Conservation (phyloP, 2,888 invertebrate genomes). For the Neoitamus cyanurus region DNA sequence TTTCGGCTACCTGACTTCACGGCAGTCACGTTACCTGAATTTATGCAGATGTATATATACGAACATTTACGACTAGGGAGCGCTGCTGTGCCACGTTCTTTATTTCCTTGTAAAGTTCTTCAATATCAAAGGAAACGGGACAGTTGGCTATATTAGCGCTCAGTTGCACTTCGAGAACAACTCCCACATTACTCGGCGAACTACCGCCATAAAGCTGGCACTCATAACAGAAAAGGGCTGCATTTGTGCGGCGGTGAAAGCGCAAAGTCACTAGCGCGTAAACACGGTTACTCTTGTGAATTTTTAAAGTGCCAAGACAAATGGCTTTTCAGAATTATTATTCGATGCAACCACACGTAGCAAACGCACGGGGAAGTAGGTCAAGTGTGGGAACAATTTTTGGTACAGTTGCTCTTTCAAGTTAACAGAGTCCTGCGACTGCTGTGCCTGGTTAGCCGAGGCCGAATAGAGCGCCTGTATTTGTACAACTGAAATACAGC, state of each 20-base stretch:
- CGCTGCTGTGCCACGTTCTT: background rate
- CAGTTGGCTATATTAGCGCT: background rate
- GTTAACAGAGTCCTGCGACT: background rate
- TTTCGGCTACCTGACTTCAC: slow-evolving; percentile 4
- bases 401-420: background rate
- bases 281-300: background rate
- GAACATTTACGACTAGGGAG: slow-evolving; percentile 40
- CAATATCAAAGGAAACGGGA: background rate
- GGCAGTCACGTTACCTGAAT: slow-evolving; percentile 48
- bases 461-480: background rate
- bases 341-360: background rate
- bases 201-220: background rate
- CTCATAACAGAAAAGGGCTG: background rate
- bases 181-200: background rate
- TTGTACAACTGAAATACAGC: background rate
- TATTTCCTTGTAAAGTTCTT: background rate
- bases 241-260: background rate
- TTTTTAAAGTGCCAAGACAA: background rate
- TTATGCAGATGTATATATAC: slow-evolving; percentile 46
- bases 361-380: background rate
- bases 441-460: background rate
- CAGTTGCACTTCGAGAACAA: background rate
- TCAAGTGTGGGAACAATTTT: background rate
- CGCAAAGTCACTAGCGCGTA: background rate
- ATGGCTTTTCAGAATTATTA: background rate